A percentile compares a stretch with the other conserved stretches of the same genome.
These are phyloP conservation scores for Malaclemys terrapin DNA, from an alignment of 2,113 vertebrate genomes.

Conservation along the genomic window DNA sequence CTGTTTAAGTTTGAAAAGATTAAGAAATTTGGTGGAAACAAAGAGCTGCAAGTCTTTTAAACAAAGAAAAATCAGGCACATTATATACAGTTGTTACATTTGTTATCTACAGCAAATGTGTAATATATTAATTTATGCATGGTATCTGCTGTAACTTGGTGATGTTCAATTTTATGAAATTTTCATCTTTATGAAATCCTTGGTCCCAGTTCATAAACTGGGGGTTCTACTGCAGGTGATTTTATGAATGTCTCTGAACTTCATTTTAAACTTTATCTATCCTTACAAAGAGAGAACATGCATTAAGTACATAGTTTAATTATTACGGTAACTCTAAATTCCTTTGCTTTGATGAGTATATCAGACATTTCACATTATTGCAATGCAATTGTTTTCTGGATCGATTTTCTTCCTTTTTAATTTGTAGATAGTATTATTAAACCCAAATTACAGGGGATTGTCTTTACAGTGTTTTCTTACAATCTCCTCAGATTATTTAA, in stretches of 20 bases:
- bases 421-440: not conserved
- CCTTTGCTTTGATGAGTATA: not conserved
- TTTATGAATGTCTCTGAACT: not conserved
- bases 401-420: not conserved
- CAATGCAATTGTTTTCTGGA: not conserved
- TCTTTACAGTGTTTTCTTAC: rapidly evolving
- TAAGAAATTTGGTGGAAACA: not conserved
- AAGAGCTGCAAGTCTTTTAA: not conserved
- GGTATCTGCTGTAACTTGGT: not conserved
- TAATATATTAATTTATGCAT: not conserved
- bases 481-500: not conserved
- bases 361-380: not conserved
- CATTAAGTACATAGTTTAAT: not conserved
- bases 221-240: not conserved
- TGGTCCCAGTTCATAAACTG: not conserved
- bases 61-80: not conserved
- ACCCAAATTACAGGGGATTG: not conserved
- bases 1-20: not conserved
- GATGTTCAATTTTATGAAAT: not conserved
- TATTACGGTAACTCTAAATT: not conserved
- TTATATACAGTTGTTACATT: not conserved
- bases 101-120: not conserved
- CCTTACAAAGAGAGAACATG: not conserved
- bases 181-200: not conserved
- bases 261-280: not conserved